Conservation (phyloP, 2,888 invertebrate species). For the Metellina segmentata region DNA sequence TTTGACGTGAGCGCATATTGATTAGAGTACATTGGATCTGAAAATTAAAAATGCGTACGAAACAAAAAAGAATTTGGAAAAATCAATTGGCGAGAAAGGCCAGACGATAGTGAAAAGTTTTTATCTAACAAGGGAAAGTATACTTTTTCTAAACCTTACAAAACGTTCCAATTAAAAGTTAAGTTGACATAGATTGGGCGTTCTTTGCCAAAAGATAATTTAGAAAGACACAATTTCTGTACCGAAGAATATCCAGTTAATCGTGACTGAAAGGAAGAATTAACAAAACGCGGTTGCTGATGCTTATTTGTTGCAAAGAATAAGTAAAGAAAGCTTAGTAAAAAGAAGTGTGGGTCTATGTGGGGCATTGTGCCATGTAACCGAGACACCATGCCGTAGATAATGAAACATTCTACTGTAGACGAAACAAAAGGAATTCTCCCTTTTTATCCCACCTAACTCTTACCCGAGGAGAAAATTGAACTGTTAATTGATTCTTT, state of each 20-base stretch:
- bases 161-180: conserved; percentile 46
- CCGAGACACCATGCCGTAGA: not conserved
- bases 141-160: conserved; percentile 7
- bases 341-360: not conserved
- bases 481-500: conserved; percentile 61
- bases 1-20: not conserved
- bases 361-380: not conserved
- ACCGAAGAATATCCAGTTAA: conserved; percentile 39
- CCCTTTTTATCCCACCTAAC: conserved; percentile 7
- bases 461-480: conserved; percentile 21
- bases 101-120: not conserved
- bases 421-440: conserved; percentile 15
- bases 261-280: conserved; percentile 26
- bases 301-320: conserved; percentile 29
- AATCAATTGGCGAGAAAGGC: not conserved
- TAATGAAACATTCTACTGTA: conserved; percentile 19
- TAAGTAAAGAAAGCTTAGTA: conserved; percentile 1
- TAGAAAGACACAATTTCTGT: conserved; percentile 7
- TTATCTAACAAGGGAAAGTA: not conserved
- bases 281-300: conserved; percentile 35
- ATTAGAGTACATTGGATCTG: not conserved
- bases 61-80: not conserved
- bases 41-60: not conserved
- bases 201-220: conserved; percentile 15
- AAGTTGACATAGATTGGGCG: not conserved